Conservation (phyloP, 2,888 invertebrate species). For the Brachyptera putata region DNA sequence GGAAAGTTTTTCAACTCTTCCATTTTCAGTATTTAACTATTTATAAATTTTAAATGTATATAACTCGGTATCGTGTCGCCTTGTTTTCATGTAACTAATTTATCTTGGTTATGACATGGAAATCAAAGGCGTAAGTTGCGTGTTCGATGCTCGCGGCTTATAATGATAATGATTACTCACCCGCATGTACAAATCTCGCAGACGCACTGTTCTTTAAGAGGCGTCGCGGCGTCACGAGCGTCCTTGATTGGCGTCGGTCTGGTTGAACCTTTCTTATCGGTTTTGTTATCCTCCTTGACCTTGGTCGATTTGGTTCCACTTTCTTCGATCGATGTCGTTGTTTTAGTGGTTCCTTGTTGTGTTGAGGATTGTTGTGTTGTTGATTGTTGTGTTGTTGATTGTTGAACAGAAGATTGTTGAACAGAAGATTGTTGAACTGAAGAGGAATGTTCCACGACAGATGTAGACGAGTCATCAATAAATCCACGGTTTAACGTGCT, state of each 20-base stretch:
- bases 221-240: conserved; percentile 43
- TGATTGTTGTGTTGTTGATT: conserved; percentile 3
- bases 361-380: not conserved
- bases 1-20: too few species aligned
- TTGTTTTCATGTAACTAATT: too few species aligned
- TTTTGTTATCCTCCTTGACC: not conserved
- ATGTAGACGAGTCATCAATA: conserved; percentile 6
- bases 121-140: too few species aligned
- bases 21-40: too few species aligned
- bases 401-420: too few species aligned
- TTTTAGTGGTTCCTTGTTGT: not conserved
- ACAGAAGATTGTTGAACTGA: too few species aligned
- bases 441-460: too few species aligned
- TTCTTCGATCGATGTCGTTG: not conserved
- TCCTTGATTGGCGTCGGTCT: conserved; percentile 37
- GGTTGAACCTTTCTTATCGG: not conserved
- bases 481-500: not conserved
- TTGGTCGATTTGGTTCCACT: not conserved
- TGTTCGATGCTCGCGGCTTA: too few species aligned
- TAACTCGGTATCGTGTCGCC: too few species aligned
- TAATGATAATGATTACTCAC: conserved; percentile 68
- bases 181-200: conserved; percentile 90
- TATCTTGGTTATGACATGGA: too few species aligned
- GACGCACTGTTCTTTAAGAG: conserved; percentile 74
- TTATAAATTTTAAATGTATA: too few species aligned